These are phyloP conservation scores for Himalopsyche japonica DNA, from an alignment of 2,888 invertebrate genomes.

Conservation along the genomic window DNA sequence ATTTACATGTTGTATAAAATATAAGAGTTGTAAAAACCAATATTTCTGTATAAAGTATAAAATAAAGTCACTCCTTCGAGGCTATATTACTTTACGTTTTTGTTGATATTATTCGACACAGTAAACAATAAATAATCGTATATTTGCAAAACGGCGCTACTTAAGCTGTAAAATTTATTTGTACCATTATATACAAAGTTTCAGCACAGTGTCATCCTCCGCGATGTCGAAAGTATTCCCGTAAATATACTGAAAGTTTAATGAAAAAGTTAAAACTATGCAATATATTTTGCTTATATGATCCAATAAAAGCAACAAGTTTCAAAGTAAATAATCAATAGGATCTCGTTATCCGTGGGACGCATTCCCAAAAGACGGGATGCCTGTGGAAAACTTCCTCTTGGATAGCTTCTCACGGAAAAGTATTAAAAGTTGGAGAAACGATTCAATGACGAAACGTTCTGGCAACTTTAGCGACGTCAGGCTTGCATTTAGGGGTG, in stretches of 20 bases:
- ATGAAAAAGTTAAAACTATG: background rate
- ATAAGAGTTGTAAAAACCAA: no score
- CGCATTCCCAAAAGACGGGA: background rate
- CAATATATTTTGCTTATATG: background rate
- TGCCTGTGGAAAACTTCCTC: background rate
- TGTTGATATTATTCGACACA: no score
- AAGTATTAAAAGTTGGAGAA: background rate
- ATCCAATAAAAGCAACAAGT: background rate
- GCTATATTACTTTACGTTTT: no score
- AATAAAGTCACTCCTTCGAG: no score
- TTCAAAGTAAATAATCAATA: background rate
- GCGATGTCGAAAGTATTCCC: background rate
- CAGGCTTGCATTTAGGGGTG: background rate
- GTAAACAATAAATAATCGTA: no score
- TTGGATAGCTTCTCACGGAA: background rate
- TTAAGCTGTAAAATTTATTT: no score
- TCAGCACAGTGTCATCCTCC: no score
- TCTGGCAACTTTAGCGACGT: background rate
- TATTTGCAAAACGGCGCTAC: no score
- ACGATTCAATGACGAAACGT: background rate
- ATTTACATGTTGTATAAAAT: no score
- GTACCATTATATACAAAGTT: no score
- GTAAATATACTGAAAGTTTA: background rate
- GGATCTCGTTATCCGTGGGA: background rate
- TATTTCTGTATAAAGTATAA: no score